Conservation (phyloP, 2,797 vertebrate species). For the Pitangus sulphuratus region DNA sequence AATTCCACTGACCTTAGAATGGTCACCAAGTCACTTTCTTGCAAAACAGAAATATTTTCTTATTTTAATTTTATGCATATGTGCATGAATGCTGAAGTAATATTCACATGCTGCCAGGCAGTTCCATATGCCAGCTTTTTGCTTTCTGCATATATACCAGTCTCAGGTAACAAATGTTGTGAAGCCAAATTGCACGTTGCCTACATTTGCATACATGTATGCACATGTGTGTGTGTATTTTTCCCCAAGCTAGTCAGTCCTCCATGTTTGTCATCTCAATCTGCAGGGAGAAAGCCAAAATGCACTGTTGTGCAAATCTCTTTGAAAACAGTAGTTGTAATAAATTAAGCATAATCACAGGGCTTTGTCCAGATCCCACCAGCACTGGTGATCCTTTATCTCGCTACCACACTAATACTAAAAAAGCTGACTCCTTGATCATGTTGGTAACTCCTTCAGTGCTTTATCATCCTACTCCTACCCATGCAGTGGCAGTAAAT, state of each 20-base stretch:
- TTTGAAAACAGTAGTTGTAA: background rate
- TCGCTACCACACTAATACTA: background rate
- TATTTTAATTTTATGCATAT: slow-evolving; percentile 57
- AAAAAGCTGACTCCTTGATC: background rate
- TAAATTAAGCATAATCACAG: background rate
- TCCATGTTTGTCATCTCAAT: background rate
- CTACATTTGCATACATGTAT: background rate
- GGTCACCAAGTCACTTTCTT: background rate
- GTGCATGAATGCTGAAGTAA: slow-evolving; percentile 54
- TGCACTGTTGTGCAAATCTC: background rate
- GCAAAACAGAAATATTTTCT: background rate
- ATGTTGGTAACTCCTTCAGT: background rate
- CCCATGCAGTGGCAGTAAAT: background rate
- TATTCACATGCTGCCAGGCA: slow-evolving; percentile 33
- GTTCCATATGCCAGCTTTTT: slow-evolving; percentile 42
- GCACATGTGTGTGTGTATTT: background rate
- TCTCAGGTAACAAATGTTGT: slow-evolving; percentile 27
- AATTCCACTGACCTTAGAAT: background rate
- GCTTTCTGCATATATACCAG: background rate
- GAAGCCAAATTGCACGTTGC: background rate
- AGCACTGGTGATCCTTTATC: background rate
- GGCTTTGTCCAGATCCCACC: background rate
- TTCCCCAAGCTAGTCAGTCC: background rate
- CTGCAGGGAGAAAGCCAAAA: background rate
- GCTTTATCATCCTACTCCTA: slow-evolving; percentile 7